Evolutionary conservation across 1,140 invertebrate genomes (phyloP), one percentile per base, ranked within the genome.

Genomic region (Brachionus manjavacas): DNA sequence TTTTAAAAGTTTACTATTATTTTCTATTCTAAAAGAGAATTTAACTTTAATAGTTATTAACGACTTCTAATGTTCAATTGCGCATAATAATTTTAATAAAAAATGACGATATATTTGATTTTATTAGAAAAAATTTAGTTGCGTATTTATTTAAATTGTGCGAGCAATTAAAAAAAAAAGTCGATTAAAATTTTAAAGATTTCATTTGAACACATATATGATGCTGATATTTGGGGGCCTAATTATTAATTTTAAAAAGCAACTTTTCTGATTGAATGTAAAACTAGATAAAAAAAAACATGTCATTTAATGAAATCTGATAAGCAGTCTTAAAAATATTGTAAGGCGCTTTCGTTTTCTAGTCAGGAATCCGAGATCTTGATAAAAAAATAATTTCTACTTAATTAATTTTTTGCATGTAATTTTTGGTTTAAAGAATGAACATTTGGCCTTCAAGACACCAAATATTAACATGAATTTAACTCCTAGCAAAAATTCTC

Each of bases 391-490:
- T 25, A 2, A 68, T 80, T 23, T 80, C 28, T 55, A 14, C 46
- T 55, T 80, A 35, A 80, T 52, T 55, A 20, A 49, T 20, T 25
- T 78, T 31, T 80, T 52, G 11, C 1, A 20, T 78, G 11, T 23
- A 43, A 41, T 64, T 81, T 60, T 64, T 43, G 7, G 2, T 31
- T 81, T 35, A 23, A 60, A 81, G 79, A 81, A 68, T 68, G 79
- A 81, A 23, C 55, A 68, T 64, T 64, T 81, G 52, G 79, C 79
- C 6, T 23, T 60, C 16, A 81, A 81, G 60, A 28, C 79, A 68
- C 35, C 52, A 6, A 68, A 39, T 41, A 72, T 72, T 20, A 72
- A 72, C 35, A 81, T 81, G 52, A 68, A 46, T 35, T 12, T 81
- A 25, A 11, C 49, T 1, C 78, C 78, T 2, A 64, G 6, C 28